Percentiles rank a stretch among this genome's conserved stretches.
phyloP scores from a whole-genome alignment of 2,113 vertebrate genomes.

The Hipposideros armiger region DNA sequence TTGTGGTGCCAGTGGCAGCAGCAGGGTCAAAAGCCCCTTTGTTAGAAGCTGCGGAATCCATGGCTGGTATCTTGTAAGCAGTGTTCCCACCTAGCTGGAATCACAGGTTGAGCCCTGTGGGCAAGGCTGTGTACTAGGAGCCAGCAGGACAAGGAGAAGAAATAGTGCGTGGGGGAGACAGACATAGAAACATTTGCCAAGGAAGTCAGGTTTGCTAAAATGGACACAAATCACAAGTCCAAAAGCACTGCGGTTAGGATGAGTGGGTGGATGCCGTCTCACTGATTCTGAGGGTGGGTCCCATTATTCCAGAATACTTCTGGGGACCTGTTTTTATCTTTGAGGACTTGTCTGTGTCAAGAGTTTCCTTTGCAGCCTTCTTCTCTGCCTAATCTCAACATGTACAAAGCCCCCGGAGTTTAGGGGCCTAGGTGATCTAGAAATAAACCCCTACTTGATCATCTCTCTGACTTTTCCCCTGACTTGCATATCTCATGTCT shows the following conservation, averaged over 20 bases:
- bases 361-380: neutral
- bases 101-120: neutral
- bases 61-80: neutral
- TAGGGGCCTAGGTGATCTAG: neutral
- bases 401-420: neutral
- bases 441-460: neutral
- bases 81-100: neutral
- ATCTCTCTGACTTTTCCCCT: neutral
- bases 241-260: neutral
- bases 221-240: neutral
- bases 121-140: neutral
- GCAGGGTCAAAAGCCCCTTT: neutral
- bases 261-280: neutral
- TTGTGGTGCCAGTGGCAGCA: neutral
- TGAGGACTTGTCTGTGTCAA: neutral
- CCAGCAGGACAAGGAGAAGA: constrained; percentile 24
- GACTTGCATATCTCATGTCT: constrained; percentile 8
- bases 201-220: constrained; percentile 19
- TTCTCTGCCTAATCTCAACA: neutral
- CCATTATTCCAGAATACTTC: neutral
- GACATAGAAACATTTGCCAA: neutral
- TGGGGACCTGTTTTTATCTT: neutral
- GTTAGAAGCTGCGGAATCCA: neutral
- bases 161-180: neutral
- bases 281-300: neutral